A percentile compares a stretch with the other conserved stretches of the same genome.
Evolutionary conservation across 2,113 vertebrate species (phyloP).

Genomic region (Bagarius yarrelli): DNA sequence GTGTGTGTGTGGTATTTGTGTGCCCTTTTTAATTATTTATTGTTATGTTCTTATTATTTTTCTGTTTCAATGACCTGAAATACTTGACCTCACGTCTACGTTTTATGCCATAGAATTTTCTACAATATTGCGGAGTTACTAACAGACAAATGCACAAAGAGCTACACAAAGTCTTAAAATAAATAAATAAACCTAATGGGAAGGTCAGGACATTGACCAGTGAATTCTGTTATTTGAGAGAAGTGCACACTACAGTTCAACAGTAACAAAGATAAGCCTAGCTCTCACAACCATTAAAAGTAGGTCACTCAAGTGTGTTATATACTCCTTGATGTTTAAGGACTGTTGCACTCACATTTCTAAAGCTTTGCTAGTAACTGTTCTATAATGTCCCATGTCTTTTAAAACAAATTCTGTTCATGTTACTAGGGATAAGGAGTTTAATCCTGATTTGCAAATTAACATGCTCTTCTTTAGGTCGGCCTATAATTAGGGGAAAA

Average conservation of each 20-base stretch:
- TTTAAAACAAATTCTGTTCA: no score
- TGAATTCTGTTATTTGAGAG: slow-evolving; percentile 31
- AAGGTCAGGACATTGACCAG: neutral
- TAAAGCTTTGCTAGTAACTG: no score
- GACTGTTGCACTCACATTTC: neutral
- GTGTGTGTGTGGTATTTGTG: no score
- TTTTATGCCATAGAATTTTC: slow-evolving; percentile 10
- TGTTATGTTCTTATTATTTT: neutral
- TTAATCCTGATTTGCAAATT: no score
- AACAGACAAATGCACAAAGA: neutral
- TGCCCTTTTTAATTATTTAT: no score
- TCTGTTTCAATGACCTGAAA: neutral
- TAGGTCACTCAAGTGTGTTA: neutral
- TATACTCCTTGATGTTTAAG: neutral
- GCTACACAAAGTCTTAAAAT: neutral
- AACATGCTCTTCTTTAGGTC: no score
- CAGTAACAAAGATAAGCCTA: slow-evolving; percentile 3
- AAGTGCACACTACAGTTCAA: slow-evolving; percentile 15
- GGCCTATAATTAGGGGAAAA: no score
- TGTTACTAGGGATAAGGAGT: no score
- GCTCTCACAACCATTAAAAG: neutral
- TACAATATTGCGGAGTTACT: neutral
- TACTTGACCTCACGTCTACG: neutral
- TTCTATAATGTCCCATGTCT: no score
- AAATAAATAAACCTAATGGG: neutral